Evolutionary conservation across 2,797 vertebrate genomes (phyloP).

Genomic region (Galaxias olidus): DNA sequence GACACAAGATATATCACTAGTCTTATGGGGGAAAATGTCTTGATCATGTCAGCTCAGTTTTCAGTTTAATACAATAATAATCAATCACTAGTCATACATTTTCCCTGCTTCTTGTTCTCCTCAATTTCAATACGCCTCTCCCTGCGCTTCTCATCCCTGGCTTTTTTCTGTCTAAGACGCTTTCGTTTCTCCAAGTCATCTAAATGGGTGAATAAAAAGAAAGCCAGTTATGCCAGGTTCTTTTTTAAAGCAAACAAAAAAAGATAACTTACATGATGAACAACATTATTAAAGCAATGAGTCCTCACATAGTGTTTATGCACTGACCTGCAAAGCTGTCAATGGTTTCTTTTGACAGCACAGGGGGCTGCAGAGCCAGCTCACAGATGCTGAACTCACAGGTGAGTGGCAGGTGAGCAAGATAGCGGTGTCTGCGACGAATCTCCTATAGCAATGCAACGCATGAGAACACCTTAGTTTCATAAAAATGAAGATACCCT

Average conservation of each 20-base stretch:
- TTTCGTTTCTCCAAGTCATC: slow-evolving; percentile 95
- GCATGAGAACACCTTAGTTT: not conserved
- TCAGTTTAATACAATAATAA: not conserved
- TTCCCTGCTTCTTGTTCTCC: slow-evolving; percentile 96
- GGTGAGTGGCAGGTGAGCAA: slow-evolving; percentile 94
- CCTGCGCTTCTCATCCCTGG: slow-evolving; percentile 90
- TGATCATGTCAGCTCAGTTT: not conserved
- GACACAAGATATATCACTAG: not conserved
- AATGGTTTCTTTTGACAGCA: slow-evolving; percentile 91
- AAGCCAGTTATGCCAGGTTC: not conserved
- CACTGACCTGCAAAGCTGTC: slow-evolving; percentile 89
- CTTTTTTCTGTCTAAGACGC: slow-evolving; percentile 93
- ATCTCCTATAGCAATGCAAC: slow-evolving; percentile 79
- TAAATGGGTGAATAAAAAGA: slow-evolving; percentile 40
- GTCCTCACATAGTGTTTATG: not conserved
- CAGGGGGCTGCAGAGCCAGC: slow-evolving; percentile 87
- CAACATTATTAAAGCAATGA: too few relatives aligned
- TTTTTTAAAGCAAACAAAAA: not conserved
- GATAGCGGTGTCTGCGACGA: slow-evolving; percentile 91
- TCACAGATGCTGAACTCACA: slow-evolving; percentile 99
- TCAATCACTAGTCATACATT: slow-evolving; percentile 70
- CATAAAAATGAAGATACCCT: not conserved
- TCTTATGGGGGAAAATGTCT: not conserved
- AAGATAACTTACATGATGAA: too few relatives aligned
- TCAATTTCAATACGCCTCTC: slow-evolving; percentile 96